Evolutionary conservation across 2,113 vertebrate species (phyloP).

Genomic region (Paracanthobrama guichenoti): DNA sequence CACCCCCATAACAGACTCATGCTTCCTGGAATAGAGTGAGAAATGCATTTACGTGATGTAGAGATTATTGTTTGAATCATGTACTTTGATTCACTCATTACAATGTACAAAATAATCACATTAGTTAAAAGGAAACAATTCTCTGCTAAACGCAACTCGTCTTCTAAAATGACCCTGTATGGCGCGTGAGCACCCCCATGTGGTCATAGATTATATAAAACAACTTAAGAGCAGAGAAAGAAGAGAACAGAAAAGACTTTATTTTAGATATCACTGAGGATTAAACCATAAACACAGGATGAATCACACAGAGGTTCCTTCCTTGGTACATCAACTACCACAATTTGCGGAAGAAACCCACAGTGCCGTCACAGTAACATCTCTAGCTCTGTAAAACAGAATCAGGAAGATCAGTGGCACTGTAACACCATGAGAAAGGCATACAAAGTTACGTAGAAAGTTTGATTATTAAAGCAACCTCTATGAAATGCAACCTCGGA

Average conservation of each 20-base stretch:
- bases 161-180: neutral
- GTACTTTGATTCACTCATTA: neutral
- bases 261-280: conserved; percentile 48
- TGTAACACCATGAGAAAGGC: conserved; percentile 46
- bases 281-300: conserved; percentile 47
- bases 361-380: conserved; percentile 44
- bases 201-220: neutral
- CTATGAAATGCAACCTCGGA: conserved; percentile 50
- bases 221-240: neutral
- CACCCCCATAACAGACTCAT: neutral
- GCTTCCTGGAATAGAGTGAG: conserved; percentile 6
- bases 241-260: conserved; percentile 51
- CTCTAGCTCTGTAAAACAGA: conserved; percentile 48
- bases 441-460: conserved; percentile 54
- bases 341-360: conserved; percentile 37
- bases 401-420: conserved; percentile 49
- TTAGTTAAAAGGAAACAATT: neutral
- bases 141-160: neutral
- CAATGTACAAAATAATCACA: neutral
- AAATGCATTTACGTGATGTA: neutral
- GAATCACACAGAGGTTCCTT: conserved; percentile 47
- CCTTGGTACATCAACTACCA: conserved; percentile 39
- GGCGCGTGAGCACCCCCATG: conserved; percentile 17
- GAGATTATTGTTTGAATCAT: neutral
- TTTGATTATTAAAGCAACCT: conserved; percentile 44